phyloP scores from a whole-genome alignment of 1,140 invertebrate species.

The Conopomorpha cramerella region DNA sequence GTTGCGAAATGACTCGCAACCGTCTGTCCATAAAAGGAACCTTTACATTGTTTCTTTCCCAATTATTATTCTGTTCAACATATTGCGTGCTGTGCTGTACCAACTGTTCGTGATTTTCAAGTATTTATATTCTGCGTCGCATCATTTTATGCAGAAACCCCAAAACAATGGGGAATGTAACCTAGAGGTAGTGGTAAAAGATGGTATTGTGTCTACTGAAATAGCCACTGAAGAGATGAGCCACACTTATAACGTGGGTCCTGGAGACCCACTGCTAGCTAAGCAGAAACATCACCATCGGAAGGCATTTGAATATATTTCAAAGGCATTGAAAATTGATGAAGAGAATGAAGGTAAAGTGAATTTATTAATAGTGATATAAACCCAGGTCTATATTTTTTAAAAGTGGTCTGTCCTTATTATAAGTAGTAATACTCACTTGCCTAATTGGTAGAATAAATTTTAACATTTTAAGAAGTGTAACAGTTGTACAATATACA shows the following conservation, averaged over 20 bases:
- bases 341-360: conserved; percentile 92
- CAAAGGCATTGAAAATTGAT: conserved; percentile 93
- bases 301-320: conserved; percentile 94
- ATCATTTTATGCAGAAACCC: conserved; percentile 69
- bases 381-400: no score
- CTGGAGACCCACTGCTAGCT: conserved; percentile 83
- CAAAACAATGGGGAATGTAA: conserved; percentile 64
- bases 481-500: no score
- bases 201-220: conserved; percentile 41
- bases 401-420: no score
- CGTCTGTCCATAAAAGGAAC: conserved; percentile 83
- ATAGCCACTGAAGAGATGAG: conserved; percentile 60
- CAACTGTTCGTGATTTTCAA: conserved; percentile 84
- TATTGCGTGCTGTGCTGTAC: conserved; percentile 78
- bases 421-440: no score
- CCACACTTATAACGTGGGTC: conserved; percentile 65
- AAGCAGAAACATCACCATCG: conserved; percentile 95
- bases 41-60: conserved; percentile 85
- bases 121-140: conserved; percentile 79
- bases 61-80: conserved; percentile 81
- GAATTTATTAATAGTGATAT: no score
- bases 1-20: conserved; percentile 60
- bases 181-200: conserved; percentile 62
- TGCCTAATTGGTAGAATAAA: no score
- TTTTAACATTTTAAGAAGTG: no score